phyloP scores from a whole-genome alignment of 2,797 vertebrate species.

The Mormyrus hasselquistii region DNA sequence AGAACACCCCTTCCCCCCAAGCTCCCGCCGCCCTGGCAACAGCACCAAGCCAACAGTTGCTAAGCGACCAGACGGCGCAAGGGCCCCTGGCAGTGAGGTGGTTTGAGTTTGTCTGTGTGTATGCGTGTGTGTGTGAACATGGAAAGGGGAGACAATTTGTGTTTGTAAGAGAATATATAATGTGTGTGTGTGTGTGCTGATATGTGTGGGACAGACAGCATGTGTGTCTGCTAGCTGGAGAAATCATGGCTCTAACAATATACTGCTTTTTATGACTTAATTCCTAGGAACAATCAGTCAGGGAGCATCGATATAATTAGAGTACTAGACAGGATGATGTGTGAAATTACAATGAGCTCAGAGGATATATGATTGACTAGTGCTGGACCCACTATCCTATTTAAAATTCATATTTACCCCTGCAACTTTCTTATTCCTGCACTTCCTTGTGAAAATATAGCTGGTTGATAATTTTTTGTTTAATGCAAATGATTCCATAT shows the following conservation, averaged over 20 bases:
- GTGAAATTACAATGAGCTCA: conserved; percentile 50
- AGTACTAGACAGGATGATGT: conserved; percentile 38
- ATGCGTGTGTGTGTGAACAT: background rate
- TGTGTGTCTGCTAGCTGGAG: background rate
- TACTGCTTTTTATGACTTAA: background rate
- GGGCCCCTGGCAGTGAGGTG: conserved; percentile 56
- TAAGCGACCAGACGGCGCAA: conserved; percentile 67
- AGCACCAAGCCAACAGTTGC: conserved; percentile 69
- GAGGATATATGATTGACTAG: conserved; percentile 40
- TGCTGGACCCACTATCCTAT: background rate
- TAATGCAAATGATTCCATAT: background rate
- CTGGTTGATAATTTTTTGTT: background rate
- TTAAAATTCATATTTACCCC: background rate
- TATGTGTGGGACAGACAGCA: background rate
- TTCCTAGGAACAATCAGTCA: background rate
- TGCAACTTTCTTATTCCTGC: background rate
- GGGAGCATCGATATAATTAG: conserved; percentile 50
- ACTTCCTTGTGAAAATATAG: background rate
- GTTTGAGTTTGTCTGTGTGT: conserved; percentile 46
- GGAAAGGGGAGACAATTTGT: background rate
- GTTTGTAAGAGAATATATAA: background rate
- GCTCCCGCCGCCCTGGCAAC: conserved; percentile 62
- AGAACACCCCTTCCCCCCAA: conserved; percentile 53
- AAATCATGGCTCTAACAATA: background rate
- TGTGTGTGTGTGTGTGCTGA: conserved; percentile 39